Evolutionary conservation across 1,140 invertebrate genomes (phyloP), one percentile per base, ranked within the genome.

Genomic region (Camponotus vicinus): DNA sequence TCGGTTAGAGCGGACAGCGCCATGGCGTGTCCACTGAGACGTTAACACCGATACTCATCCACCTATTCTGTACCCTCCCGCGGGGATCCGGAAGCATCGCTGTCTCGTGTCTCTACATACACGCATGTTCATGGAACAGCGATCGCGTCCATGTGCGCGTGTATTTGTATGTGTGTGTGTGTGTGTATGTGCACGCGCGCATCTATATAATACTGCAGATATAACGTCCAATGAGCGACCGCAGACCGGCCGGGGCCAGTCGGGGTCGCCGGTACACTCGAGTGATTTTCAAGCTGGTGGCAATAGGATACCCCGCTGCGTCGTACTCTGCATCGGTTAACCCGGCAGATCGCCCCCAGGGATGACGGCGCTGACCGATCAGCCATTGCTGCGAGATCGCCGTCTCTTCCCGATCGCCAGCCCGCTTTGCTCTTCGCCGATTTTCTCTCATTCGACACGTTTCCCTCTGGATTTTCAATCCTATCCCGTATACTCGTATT

Each of bases 41-140:
- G 93, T 94, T 93, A 94, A 93, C 92, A 89, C 91, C 89, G 92
- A 93, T 94, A 94, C 92, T 90, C 70, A 69, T 66, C 67, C 89
- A 75, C 55, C 73, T 52, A 59, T 73, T 66, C 40, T n/a, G 49
- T 9, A 27, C 69, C 37, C 69, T 66, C 88, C 52, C 42, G 13
- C 40, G 32, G 55, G 34, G 42, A 71, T 34, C 59, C 71, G 49
- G 73, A 78, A 89, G 75, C 88, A 49, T 18, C 75, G 73, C 27
- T 66, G 66, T 61, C 63, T 64, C 86, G 45, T 61, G 11, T 64
- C 55, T 15, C 66, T 63, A n/a, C 71, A 86, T 37, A 59, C 82
- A n/a, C 59, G 37, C 55, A 42, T 21, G 13, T 34, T 2, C 59
- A 37, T 69, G 40, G 6, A 66, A 42, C 78, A 49, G 45, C 45